Conservation (phyloP, 2,888 invertebrate species). For the Conistra vaccinii region DNA sequence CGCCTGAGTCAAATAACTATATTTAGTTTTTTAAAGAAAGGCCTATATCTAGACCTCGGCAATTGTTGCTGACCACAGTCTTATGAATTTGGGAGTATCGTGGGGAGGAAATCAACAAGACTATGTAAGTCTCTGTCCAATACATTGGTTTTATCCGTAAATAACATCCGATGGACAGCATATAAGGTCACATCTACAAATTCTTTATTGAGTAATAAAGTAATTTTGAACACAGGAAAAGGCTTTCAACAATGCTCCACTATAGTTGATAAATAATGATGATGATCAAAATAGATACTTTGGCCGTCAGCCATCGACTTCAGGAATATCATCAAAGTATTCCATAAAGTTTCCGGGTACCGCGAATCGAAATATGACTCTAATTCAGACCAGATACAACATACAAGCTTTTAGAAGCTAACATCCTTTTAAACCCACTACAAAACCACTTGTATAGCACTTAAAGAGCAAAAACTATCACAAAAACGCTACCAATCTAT, state of each 20-base stretch:
- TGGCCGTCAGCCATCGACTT: neutral
- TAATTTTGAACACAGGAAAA: neutral
- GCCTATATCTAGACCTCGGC: neutral
- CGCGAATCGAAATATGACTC: neutral
- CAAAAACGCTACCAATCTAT: conserved; percentile 27
- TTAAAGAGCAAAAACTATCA: conserved; percentile 8
- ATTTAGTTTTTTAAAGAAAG: neutral
- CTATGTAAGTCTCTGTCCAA: neutral
- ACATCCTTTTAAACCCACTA: neutral
- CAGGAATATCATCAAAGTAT: neutral
- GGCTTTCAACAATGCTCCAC: neutral
- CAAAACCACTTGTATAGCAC: neutral
- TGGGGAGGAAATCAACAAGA: neutral
- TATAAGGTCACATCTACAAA: neutral
- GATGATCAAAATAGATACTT: neutral
- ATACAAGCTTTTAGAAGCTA: neutral
- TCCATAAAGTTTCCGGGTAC: neutral
- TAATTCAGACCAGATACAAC: neutral
- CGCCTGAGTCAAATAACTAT: too few species aligned
- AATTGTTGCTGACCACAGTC: neutral
- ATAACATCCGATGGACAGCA: neutral
- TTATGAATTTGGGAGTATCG: neutral
- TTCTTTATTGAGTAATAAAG: neutral
- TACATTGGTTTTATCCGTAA: neutral
- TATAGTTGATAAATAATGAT: conserved; percentile 5